Conservation (phyloP, 2,888 invertebrate genomes). For the Flexamia atlantica region DNA sequence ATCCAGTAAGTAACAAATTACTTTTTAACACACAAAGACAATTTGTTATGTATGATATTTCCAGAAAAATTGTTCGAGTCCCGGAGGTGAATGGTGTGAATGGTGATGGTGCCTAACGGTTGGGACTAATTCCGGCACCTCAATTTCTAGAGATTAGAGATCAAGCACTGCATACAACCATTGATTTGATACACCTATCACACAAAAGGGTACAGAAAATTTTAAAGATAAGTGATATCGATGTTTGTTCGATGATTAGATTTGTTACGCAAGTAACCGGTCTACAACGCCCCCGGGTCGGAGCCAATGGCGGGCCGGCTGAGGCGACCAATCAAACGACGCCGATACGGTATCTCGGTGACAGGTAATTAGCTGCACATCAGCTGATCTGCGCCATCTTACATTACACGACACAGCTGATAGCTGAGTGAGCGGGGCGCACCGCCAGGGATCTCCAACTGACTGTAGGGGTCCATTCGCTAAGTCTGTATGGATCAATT, state of each 20-base stretch:
- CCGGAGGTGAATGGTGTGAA: too few species aligned
- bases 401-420: constrained; percentile 35
- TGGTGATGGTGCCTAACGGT: too few species aligned
- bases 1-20: too few species aligned
- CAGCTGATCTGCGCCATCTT: constrained; percentile 42
- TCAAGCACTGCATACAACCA: too few species aligned
- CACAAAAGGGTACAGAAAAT: background rate
- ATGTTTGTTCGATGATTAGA: constrained; percentile 22
- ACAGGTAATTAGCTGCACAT: constrained; percentile 43
- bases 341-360: background rate
- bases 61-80: too few species aligned
- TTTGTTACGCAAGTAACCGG: background rate
- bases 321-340: constrained; percentile 28
- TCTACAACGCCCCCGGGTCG: background rate
- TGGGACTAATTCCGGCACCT: too few species aligned
- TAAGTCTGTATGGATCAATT: too few species aligned
- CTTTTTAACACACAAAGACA: too few species aligned
- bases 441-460: background rate
- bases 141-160: too few species aligned
- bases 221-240: background rate
- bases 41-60: too few species aligned
- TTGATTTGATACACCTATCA: too few species aligned
- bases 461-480: too few species aligned
- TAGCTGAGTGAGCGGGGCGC: background rate
- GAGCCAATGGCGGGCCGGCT: constrained; percentile 43